Base-by-base conservation (phyloP, 2,113 vertebrate species). In the Glaucomys volans region DNA sequence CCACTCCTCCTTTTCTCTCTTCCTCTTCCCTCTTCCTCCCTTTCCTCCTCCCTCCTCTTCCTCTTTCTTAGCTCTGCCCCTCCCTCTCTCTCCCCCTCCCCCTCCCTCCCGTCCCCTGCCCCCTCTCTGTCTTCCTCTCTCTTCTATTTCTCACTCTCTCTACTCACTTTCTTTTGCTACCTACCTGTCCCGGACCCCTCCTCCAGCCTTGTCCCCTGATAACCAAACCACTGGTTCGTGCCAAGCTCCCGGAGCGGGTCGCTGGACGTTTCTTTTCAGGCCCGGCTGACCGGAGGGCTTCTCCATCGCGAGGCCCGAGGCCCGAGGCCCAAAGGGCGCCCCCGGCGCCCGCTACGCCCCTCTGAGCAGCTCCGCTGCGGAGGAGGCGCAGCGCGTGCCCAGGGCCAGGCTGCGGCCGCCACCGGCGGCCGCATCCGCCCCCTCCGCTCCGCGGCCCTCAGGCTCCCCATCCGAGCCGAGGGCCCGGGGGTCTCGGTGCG, bases 11-110 rank as follows among this genome's bases (percentile, higher is more conserved):
- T n/a, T n/a, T n/a, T n/a, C n/a, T n/a, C n/a, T 26, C 42, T 8
- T 30, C 14, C 44, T 32, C 22, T 11, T 8, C 5, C 4, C 30
- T 4, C 17, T 37, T 22, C 4, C 3, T 18, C 20, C 22, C 3
- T 0, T 7, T 7, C 2, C 3, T 5, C 24, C 20, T 1, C 1
- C 7, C 9, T 7, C 14, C 17, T 12, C 17, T 6, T 1, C 5
- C n/a, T 10, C 30, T 11, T 22, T 35, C 10, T 8, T 18, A 26
- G 6, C 30, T 20, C 1, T 17, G 7, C 4, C 28, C 30, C 16
- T n/a, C 13, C 47, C 8, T 1, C n/a, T 14, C n/a, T 22, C 13
- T 8, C 30, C 40, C 52, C 14, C 12, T 0, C 0, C 4, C 3
- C 28, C 71, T 6, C 22, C 30, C 87, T 72, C 64, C 89, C 5